phyloP scores from a whole-genome alignment of 2,888 invertebrate species.

The Lacanobia oleracea region DNA sequence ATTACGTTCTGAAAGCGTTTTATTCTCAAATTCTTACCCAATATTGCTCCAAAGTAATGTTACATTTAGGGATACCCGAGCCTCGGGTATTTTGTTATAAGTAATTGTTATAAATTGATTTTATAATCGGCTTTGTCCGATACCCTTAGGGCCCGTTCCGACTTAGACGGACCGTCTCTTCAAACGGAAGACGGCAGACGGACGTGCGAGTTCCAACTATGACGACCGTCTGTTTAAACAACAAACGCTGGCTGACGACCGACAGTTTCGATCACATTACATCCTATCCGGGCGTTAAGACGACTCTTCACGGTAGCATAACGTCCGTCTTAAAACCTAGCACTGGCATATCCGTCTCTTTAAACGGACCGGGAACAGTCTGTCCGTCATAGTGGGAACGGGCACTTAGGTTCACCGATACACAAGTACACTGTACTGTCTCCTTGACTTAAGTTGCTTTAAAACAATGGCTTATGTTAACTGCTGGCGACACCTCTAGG shows the following conservation, averaged over 20 bases:
- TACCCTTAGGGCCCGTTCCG: not conserved
- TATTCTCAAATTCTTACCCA: conserved; percentile 7
- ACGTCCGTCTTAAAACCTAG: no score
- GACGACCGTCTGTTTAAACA: no score
- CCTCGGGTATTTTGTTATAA: conserved; percentile 9
- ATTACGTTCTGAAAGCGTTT: not conserved
- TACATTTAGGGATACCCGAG: not conserved
- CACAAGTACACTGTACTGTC: conserved; percentile 7
- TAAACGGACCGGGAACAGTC: no score
- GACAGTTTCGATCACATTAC: no score
- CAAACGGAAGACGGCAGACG: no score
- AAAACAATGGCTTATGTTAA: conserved; percentile 2
- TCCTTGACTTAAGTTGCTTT: not conserved
- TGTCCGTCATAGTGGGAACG: no score
- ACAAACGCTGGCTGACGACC: no score
- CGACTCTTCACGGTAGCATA: no score
- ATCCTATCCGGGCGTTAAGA: no score
- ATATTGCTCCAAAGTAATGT: conserved; percentile 9
- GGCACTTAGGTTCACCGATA: not conserved
- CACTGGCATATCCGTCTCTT: no score
- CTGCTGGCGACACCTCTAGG: not conserved
- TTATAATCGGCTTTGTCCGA: conserved; percentile 27
- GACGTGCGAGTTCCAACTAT: no score
- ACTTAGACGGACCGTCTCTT: no score
- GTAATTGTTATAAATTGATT: conserved; percentile 29